Evolutionary conservation across 2,888 invertebrate genomes (phyloP).

Genomic region (Chloroclystis v-ata): DNA sequence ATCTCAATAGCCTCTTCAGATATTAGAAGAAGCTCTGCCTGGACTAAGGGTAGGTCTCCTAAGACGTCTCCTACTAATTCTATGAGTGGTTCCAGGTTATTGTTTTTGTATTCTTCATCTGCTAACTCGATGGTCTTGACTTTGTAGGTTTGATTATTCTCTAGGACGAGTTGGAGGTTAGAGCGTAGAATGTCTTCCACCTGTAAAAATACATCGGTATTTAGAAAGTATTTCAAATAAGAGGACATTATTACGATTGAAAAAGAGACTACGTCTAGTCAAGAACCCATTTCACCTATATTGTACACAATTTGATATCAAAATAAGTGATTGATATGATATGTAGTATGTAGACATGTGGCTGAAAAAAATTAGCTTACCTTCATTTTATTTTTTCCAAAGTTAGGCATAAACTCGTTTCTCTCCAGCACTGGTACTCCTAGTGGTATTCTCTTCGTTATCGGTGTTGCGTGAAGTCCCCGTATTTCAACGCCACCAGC

Average conservation of each 20-base stretch:
- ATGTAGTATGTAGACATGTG: too few species aligned
- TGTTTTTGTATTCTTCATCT: slow-evolving; percentile 71
- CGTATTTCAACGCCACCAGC: slow-evolving; percentile 88
- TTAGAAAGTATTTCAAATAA: slow-evolving; percentile 20
- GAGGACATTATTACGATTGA: neutral
- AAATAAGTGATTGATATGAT: too few species aligned
- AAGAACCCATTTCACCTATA: too few species aligned
- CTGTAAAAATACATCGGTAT: slow-evolving; percentile 23
- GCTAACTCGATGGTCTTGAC: slow-evolving; percentile 78
- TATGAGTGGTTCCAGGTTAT: slow-evolving; percentile 69
- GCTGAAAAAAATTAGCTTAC: too few species aligned
- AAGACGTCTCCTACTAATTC: slow-evolving; percentile 78
- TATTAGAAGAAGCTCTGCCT: slow-evolving; percentile 81
- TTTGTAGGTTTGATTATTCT: slow-evolving; percentile 82
- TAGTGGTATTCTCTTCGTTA: slow-evolving; percentile 82
- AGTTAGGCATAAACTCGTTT: slow-evolving; percentile 84
- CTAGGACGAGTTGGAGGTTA: slow-evolving; percentile 83
- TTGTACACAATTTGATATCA: too few species aligned
- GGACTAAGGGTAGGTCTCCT: slow-evolving; percentile 83
- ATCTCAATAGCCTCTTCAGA: slow-evolving; percentile 69
- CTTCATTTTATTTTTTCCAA: slow-evolving; percentile 58
- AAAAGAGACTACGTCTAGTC: too few species aligned
- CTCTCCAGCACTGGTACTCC: slow-evolving; percentile 88
- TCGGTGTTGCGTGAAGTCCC: slow-evolving; percentile 86
- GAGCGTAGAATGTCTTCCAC: slow-evolving; percentile 77